These are phyloP conservation scores for Microtus ochrogaster DNA, from an alignment of 2,113 vertebrate genomes.

Conservation along the genomic window DNA sequence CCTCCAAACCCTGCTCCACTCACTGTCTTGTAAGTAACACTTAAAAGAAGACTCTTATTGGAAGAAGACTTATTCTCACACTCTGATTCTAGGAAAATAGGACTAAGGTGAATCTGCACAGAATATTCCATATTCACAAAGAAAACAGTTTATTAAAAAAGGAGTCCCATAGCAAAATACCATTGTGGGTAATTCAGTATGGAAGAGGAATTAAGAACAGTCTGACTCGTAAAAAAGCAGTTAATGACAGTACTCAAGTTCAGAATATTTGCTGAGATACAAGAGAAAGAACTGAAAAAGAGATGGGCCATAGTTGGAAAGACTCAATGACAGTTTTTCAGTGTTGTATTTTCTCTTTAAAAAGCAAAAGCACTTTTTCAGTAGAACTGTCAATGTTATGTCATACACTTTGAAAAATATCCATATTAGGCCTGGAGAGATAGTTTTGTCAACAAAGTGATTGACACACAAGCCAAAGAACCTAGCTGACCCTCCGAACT, in stretches of 20 bases:
- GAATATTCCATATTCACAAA: background rate
- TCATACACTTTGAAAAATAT: background rate
- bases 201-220: conserved; percentile 26
- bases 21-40: background rate
- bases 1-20: background rate
- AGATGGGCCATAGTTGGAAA: background rate
- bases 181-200: background rate
- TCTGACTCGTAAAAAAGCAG: background rate
- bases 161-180: background rate
- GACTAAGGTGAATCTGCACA: background rate
- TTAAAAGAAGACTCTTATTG: background rate
- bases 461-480: background rate
- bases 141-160: background rate
- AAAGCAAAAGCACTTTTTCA: conserved; percentile 52
- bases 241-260: background rate
- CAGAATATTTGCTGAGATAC: background rate
- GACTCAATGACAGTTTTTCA: background rate
- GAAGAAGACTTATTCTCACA: background rate
- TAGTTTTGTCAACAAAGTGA: background rate
- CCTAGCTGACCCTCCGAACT: background rate
- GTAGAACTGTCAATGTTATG: background rate
- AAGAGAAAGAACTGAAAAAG: background rate
- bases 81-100: conserved; percentile 1
- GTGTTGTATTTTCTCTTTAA: conserved; percentile 12
- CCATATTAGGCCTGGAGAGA: background rate